Conservation (phyloP, 2,113 vertebrate species). For the Heptranchias perlo region DNA sequence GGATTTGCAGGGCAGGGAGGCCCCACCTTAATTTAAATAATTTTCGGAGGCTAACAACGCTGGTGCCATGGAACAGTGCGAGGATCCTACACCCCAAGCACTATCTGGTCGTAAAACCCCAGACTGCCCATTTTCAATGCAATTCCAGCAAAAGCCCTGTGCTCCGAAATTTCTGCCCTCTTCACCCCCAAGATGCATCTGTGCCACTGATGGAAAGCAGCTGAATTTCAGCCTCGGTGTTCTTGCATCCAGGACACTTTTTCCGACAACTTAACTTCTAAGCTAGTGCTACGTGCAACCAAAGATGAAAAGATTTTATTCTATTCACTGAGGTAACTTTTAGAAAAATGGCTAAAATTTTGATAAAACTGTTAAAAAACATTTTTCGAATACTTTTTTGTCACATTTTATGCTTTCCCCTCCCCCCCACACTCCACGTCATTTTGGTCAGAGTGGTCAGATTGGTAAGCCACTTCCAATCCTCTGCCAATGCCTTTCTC, state of each 20-base stretch:
- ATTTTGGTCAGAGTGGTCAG: neutral
- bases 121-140: neutral
- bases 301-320: neutral
- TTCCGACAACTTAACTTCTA: neutral
- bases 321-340: neutral
- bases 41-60: neutral
- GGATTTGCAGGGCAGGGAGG: neutral
- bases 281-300: neutral
- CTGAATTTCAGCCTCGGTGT: neutral
- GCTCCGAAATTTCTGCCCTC: neutral
- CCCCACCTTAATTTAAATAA: neutral
- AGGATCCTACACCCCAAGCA: neutral
- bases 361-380: neutral
- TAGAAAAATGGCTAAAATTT: neutral
- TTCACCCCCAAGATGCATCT: neutral
- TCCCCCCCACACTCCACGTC: neutral
- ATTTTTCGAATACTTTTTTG: neutral
- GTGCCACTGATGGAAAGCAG: neutral
- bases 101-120: neutral
- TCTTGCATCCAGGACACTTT: neutral
- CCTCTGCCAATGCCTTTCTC: neutral
- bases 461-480: neutral
- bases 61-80: neutral
- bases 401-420: neutral
- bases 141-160: neutral